A percentile compares a stretch with the other conserved stretches of the same genome.
Conservation (phyloP, 2,797 vertebrate species). For the Natrix natrix region DNA sequence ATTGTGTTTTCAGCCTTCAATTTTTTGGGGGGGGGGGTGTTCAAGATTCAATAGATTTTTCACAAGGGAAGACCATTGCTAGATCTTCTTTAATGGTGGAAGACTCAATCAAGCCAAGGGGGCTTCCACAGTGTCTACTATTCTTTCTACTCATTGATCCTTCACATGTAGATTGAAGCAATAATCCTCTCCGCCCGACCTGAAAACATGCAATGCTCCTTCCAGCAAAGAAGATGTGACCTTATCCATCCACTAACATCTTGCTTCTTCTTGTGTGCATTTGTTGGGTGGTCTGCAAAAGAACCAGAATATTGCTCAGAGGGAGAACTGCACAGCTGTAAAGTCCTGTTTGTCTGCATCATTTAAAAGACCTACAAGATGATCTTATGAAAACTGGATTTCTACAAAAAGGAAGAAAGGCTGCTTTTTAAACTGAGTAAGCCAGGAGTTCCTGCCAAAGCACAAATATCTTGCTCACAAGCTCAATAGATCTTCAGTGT, state of each 20-base stretch:
- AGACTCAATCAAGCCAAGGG: not conserved
- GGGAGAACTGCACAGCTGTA: not conserved
- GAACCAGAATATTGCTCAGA: not conserved
- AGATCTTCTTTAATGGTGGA: not conserved
- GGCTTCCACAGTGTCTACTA: not conserved
- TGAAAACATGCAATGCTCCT: not conserved
- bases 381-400: not conserved
- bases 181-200: not conserved
- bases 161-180: not conserved
- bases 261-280: not conserved
- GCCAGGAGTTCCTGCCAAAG: not conserved
- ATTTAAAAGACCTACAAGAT: not conserved
- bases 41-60: not conserved
- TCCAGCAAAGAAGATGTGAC: not conserved
- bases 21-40: not conserved
- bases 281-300: not conserved
- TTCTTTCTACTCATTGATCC: not conserved
- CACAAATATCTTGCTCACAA: not conserved
- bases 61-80: not conserved
- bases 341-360: not conserved
- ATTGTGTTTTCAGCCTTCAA: not conserved
- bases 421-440: not conserved
- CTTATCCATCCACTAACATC: not conserved
- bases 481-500: not conserved
- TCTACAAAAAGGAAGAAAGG: not conserved